Conservation (phyloP, 2,797 vertebrate species). For the Stomatorhinus walkeri region DNA sequence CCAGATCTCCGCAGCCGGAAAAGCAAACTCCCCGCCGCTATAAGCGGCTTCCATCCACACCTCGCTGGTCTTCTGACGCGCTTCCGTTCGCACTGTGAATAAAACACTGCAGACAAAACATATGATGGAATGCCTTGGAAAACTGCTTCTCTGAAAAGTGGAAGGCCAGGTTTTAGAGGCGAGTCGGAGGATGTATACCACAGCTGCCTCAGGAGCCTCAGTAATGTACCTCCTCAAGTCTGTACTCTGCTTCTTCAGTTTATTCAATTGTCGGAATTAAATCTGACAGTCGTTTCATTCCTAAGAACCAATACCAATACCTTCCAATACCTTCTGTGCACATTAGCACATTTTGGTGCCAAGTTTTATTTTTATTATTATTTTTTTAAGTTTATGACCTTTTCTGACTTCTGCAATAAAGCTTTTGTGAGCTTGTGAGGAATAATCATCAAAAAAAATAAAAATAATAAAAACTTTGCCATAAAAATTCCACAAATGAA, state of each 20-base stretch:
- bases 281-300: neutral
- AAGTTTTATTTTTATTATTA: neutral
- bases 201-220: neutral
- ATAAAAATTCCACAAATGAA: neutral
- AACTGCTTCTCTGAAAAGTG: neutral
- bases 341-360: neutral
- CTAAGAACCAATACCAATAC: neutral
- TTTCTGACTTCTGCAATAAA: neutral
- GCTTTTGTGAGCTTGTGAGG: neutral
- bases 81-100: neutral
- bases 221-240: neutral
- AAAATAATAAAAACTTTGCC: neutral
- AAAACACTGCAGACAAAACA: neutral
- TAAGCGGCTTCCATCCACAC: neutral
- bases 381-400: neutral
- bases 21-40: neutral
- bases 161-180: neutral
- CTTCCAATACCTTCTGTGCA: neutral
- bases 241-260: neutral
- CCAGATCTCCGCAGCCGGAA: neutral
- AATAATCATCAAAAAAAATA: neutral
- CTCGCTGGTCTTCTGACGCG: neutral
- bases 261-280: neutral
- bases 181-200: neutral
- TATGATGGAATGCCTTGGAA: neutral